These are phyloP conservation scores for Proctacanthus coquilletti DNA, from an alignment of 1,140 invertebrate genomes.

Conservation along the genomic window DNA sequence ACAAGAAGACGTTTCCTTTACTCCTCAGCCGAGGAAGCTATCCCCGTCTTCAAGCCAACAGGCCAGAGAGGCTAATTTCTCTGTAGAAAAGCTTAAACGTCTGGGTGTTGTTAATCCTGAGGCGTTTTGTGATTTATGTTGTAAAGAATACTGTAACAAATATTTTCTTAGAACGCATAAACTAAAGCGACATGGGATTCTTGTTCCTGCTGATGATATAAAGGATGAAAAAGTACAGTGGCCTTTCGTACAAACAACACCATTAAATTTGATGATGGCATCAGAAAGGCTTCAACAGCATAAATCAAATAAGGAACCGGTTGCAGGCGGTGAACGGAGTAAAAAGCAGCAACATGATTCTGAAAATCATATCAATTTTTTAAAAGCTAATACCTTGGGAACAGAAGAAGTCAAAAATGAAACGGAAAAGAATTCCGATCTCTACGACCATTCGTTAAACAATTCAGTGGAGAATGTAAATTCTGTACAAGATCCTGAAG, in stretches of 20 bases:
- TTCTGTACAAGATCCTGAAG: conserved; percentile 30
- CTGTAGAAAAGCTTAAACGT: conserved; percentile 49
- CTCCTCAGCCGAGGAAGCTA: conserved; percentile 38
- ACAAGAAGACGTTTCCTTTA: conserved; percentile 37
- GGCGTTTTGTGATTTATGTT: conserved; percentile 86
- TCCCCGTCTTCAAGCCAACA: conserved; percentile 44
- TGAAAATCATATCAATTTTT: not conserved
- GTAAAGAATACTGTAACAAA: conserved; percentile 91
- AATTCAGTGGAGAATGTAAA: not conserved
- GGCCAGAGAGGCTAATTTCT: conserved; percentile 45
- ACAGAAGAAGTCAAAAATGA: conserved; percentile 11
- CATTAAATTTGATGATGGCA: conserved; percentile 46
- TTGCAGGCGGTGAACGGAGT: too few relatives aligned
- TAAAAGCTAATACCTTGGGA: too few relatives aligned
- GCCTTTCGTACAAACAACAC: conserved; percentile 40
- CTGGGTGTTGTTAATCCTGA: conserved; percentile 72
- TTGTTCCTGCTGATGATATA: conserved; percentile 39
- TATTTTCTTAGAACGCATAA: conserved; percentile 88
- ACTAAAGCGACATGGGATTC: conserved; percentile 60
- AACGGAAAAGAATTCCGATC: not conserved
- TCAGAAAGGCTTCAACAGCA: conserved; percentile 12
- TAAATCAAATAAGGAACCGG: conserved; percentile 9
- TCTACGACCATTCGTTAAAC: too few relatives aligned
- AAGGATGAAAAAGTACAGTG: conserved; percentile 31
- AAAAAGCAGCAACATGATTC: conserved; percentile 1